These are phyloP conservation scores for Metopia argyrocephala DNA, from an alignment of 2,888 invertebrate genomes.

Conservation along the genomic window DNA sequence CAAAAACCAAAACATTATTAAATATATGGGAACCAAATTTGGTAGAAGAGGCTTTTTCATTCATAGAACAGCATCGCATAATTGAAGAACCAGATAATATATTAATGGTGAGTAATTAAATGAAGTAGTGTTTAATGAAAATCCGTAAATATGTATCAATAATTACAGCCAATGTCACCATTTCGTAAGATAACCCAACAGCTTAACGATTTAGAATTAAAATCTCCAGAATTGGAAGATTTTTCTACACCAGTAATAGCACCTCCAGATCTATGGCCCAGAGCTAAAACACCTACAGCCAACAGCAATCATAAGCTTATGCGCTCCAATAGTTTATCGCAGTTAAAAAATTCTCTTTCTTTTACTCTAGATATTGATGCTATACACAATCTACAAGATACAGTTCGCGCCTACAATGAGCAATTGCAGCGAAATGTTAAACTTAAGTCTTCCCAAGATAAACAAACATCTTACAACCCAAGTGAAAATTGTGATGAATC, in stretches of 20 bases:
- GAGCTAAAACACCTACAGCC: constrained; percentile 69
- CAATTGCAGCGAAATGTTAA: constrained; percentile 68
- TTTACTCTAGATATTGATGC: constrained; percentile 74
- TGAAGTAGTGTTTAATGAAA: background rate
- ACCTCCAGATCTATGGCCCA: constrained; percentile 84
- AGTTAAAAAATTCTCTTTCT: constrained; percentile 67
- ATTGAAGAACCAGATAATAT: constrained; percentile 79
- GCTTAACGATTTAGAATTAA: constrained; percentile 84
- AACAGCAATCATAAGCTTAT: constrained; percentile 67
- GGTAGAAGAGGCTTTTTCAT: constrained; percentile 91
- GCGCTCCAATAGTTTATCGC: constrained; percentile 74
- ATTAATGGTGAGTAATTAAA: constrained; percentile 70
- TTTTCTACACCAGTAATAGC: constrained; percentile 84
- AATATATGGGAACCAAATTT: constrained; percentile 91
- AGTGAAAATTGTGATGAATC: constrained; percentile 55
- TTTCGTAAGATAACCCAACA: constrained; percentile 89
- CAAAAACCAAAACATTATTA: constrained; percentile 87
- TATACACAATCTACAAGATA: constrained; percentile 75
- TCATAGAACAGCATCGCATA: constrained; percentile 86
- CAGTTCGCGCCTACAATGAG: constrained; percentile 75
- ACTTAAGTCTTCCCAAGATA: constrained; percentile 34
- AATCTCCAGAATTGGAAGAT: constrained; percentile 86
- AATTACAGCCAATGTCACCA: constrained; percentile 82
- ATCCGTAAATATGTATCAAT: too few relatives aligned
- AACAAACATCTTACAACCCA: constrained; percentile 26